A percentile compares a stretch with the other conserved stretches of the same genome.
Evolutionary conservation across 2,113 vertebrate species (phyloP).

Genomic region (Nannobrachium achirus): DNA sequence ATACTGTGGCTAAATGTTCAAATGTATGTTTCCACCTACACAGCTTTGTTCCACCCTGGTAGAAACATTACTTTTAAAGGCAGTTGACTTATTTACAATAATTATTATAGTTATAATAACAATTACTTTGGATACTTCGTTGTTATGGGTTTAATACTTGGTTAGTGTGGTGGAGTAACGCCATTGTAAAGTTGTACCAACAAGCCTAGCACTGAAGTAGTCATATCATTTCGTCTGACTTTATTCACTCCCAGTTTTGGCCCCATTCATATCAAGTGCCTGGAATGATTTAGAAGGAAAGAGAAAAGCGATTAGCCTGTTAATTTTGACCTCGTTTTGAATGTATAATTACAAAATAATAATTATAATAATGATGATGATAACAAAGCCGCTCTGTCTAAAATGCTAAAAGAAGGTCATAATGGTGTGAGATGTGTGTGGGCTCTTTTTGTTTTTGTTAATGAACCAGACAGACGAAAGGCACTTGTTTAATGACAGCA

Average conservation of each 20-base stretch:
- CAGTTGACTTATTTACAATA: too few species aligned
- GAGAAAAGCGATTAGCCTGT: conserved; percentile 17
- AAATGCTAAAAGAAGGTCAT: conserved; percentile 24
- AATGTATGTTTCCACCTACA: too few species aligned
- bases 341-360: conserved; percentile 51
- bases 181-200: conserved; percentile 33
- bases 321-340: conserved; percentile 58
- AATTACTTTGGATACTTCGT: background rate
- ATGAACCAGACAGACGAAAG: conserved; percentile 39
- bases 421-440: background rate
- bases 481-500: conserved; percentile 66
- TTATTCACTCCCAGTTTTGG: conserved; percentile 33
- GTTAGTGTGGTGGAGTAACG: conserved; percentile 22
- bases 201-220: background rate
- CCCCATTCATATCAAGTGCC: conserved; percentile 67
- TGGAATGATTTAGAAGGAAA: conserved; percentile 44
- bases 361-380: too few species aligned
- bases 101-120: too few species aligned
- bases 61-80: too few species aligned
- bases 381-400: conserved; percentile 1
- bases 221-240: conserved; percentile 4
- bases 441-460: background rate
- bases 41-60: too few species aligned
- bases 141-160: background rate
- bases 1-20: too few species aligned